Evolutionary conservation across 2,888 invertebrate species (phyloP), one percentile per base, ranked within the genome.

Genomic region (Nysson spinosus): DNA sequence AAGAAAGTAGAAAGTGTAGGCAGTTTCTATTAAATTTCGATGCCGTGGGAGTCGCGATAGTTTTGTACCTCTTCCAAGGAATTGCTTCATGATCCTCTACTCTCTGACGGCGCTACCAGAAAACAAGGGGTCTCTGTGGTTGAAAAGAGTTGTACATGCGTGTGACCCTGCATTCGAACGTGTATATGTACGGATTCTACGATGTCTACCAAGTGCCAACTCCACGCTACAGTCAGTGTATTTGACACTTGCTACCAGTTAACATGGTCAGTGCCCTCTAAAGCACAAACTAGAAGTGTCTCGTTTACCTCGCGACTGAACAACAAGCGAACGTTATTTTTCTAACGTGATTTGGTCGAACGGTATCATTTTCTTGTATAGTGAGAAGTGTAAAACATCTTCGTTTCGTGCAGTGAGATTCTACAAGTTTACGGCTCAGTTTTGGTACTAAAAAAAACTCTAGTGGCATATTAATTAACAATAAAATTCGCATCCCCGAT

Each of bases 191-290:
- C 47, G 26, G 43, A 57, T 60, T 56, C 46, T 26, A 34, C 51
- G 63, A 54, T 61, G 47, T 58, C 62, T 62, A 56, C 60, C 65
- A 56, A 76, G 56, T 62, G 76, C 61, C 67, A 69, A 75, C 61
- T 50, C 37, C 32, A 60, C 55, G 37, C 50, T 58, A 58, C 63
- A 69, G 68, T 66, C 75, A 77, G 75, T 78, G 60, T 68, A 72
- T 67, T 67, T 66, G 67, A 71, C 44, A 65, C 68, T 69, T 44
- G 57, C 69, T 57, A 68, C 39, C 68, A 63, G 72, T 78, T 52
- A 65, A 67, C 57, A 61, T 80, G 73, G 78, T 75, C 78, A 80
- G 80, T 80, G 80, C 65, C 78, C 76, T 64, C 50, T 40, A 26
- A 55, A 47, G 47, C 56, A 54, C 51, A 14, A 47, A 64, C 43